Evolutionary conservation across 2,888 invertebrate species (phyloP).

Genomic region (Seira musarum): DNA sequence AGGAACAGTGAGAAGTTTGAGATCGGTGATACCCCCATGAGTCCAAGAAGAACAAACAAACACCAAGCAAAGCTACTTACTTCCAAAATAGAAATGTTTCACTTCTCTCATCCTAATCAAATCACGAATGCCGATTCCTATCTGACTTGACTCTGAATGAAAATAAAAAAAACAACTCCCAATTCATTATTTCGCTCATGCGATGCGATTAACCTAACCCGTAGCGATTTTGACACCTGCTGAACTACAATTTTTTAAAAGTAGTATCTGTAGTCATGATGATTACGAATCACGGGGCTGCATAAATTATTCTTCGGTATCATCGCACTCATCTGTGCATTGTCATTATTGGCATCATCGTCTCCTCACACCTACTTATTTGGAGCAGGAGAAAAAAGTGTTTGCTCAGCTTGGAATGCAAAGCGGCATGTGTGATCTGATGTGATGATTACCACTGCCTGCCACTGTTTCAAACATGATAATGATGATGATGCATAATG

Average conservation of each 20-base stretch:
- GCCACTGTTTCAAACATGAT: too few relatives aligned
- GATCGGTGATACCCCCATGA: constrained; percentile 43
- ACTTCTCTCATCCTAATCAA: neutral
- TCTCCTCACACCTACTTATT: constrained; percentile 17
- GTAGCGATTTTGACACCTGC: constrained; percentile 55
- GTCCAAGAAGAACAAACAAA: too few relatives aligned
- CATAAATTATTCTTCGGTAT: constrained; percentile 2
- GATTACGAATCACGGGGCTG: neutral
- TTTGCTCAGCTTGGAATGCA: constrained; percentile 5
- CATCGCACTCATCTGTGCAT: neutral
- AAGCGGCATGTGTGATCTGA: neutral
- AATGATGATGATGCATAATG: neutral
- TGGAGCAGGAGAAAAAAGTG: constrained; percentile 21
- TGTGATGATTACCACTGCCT: neutral
- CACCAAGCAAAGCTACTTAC: neutral
- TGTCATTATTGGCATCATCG: neutral
- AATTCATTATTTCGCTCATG: neutral
- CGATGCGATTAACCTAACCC: constrained; percentile 56
- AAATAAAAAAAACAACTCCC: too few relatives aligned
- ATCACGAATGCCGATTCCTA: neutral
- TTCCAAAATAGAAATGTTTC: neutral
- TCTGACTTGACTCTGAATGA: neutral
- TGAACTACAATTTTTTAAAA: constrained; percentile 30
- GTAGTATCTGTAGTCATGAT: constrained; percentile 7
- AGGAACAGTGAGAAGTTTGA: too few relatives aligned